Evolutionary conservation across 2,113 vertebrate genomes (phyloP), one percentile per base, ranked within the genome.

Genomic region (Tonatia bakeri): DNA sequence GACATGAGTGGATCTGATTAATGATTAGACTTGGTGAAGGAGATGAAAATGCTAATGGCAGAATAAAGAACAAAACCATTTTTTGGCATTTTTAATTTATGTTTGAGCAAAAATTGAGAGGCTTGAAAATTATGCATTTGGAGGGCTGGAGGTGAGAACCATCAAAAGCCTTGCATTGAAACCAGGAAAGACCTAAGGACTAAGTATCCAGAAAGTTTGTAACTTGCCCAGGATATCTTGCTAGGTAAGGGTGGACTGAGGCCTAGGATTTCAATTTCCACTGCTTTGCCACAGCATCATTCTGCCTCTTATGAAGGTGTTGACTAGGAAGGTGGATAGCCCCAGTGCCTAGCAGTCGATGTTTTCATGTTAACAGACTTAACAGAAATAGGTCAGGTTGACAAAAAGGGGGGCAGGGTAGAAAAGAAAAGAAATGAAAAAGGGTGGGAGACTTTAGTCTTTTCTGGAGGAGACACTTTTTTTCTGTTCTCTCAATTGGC

Each of bases 361-460:
- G 61, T 82, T 85, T 90, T 95, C 47, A 61, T 88, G 89, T 95
- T 72, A 76, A 73, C 9, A 88, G 59, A 67, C 28, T 20, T n/a
- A 40, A 40, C 20, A 70, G 69, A 76, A 94, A 43, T 64, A 50
- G 33, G 16, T 36, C 56, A 90, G 26, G 3, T 40, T 56, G 72
- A 33, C 70, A 40, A 50, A 26, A 56, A 50, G 61, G 24, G 19
- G 7, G 61, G 11, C 15, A 7, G 5, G 50, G 36, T 5, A 69
- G 31, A 73, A 31, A 54, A 70, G 26, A 72, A 22, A 91, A 56
- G 36, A 67, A n/a, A 75, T 86, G 59, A 12, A 56, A 31, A 31
- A 69, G 26, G 17, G 22, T 54, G 14, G 28, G 67, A 91, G 61
- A 38, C 14, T 56, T 1, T 6, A 61, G 1, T 17, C 4, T 75